phyloP scores from a whole-genome alignment of 2,113 vertebrate species.

The Toxostoma redivivum region DNA sequence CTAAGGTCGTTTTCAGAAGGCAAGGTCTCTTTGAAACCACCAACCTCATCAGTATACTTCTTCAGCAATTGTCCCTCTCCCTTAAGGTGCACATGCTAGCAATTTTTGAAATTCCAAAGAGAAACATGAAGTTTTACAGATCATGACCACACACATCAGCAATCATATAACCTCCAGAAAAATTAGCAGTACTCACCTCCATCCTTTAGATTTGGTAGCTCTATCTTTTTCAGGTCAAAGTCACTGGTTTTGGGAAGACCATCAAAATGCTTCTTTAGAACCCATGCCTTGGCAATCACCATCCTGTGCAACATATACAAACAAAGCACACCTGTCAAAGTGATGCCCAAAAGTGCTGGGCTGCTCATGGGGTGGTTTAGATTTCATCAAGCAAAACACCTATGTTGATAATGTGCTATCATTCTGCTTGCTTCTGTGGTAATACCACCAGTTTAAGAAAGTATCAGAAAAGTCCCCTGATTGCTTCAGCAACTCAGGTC shows the following conservation, averaged over 20 bases:
- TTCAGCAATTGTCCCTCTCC: not conserved
- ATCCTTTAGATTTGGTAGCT: slow-evolving; percentile 80
- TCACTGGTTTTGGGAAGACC: slow-evolving; percentile 76
- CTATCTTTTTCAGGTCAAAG: slow-evolving; percentile 78
- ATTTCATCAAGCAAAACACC: not conserved
- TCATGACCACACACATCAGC: accelerated
- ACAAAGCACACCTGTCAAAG: not conserved
- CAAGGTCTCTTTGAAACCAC: not conserved
- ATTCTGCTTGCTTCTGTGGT: not conserved
- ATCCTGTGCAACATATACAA: slow-evolving; percentile 51
- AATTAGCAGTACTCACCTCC: slow-evolving; percentile 71
- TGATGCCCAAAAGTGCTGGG: accelerated
- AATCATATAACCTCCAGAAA: not conserved
- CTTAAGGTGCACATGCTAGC: not conserved
- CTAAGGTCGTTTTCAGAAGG: not conserved
- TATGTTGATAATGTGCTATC: not conserved
- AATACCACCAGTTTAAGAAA: accelerated
- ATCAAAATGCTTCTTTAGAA: slow-evolving; percentile 81
- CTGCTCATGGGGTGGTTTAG: not conserved
- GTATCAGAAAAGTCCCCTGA: not conserved
- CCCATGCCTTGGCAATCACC: slow-evolving; percentile 78
- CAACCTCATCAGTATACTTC: not conserved
- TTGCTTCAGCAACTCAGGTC: not conserved
- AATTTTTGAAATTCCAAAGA: not conserved
- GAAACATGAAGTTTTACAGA: not conserved